Evolutionary conservation across 2,888 invertebrate genomes (phyloP).

Genomic region (Acronicta aceris): DNA sequence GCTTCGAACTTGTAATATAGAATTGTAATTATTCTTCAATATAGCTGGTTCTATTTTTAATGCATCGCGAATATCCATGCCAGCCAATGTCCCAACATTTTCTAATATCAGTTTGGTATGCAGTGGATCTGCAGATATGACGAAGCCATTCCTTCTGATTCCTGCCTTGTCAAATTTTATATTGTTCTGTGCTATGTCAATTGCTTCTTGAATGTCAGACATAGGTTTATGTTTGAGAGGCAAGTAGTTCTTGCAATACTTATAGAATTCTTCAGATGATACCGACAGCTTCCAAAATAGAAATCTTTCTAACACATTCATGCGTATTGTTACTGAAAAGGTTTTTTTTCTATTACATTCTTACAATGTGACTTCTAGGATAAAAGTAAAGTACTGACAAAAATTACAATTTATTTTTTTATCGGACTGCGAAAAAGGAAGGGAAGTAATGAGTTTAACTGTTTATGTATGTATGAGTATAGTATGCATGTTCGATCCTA

Average conservation of each 20-base stretch:
- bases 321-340: conserved; percentile 79
- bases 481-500: too few relatives aligned
- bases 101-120: conserved; percentile 88
- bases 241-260: conserved; percentile 78
- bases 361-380: too few relatives aligned
- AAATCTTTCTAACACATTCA: conserved; percentile 78
- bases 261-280: conserved; percentile 73
- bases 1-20: conserved; percentile 87
- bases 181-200: conserved; percentile 87
- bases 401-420: too few relatives aligned
- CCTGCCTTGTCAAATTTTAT: conserved; percentile 87
- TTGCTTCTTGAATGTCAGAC: conserved; percentile 85
- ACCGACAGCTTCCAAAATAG: conserved; percentile 76
- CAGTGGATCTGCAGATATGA: conserved; percentile 89
- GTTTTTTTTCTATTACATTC: neutral
- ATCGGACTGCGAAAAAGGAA: too few relatives aligned
- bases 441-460: too few relatives aligned
- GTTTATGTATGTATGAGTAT: too few relatives aligned
- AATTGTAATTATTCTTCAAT: conserved; percentile 88
- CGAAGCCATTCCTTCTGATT: conserved; percentile 89
- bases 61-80: conserved; percentile 87
- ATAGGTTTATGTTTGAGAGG: conserved; percentile 81
- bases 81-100: conserved; percentile 87
- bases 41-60: conserved; percentile 90
- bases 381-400: too few relatives aligned